A percentile compares a stretch with the other conserved stretches of the same genome.
phyloP scores from a whole-genome alignment of 2,797 vertebrate genomes.

The Delichon dasypus region DNA sequence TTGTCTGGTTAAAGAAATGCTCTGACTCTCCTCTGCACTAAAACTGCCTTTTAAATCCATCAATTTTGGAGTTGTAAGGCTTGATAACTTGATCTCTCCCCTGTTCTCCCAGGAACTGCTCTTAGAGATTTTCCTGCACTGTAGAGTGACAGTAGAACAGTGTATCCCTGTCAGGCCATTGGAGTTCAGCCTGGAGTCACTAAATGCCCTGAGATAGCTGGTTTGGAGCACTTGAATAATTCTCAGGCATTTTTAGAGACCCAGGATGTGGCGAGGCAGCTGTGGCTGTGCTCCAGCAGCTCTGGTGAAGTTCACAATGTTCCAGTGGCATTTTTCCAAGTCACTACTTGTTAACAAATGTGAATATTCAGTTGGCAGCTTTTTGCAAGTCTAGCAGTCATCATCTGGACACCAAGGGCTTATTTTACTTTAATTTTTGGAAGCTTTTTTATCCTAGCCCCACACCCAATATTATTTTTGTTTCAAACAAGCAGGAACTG shows the following conservation, averaged over 20 bases:
- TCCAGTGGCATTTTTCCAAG: slow-evolving; percentile 27
- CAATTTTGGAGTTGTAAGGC: neutral
- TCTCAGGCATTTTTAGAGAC: slow-evolving; percentile 22
- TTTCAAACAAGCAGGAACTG: neutral
- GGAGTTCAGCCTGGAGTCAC: neutral
- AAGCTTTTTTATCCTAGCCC: neutral
- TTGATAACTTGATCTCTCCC: neutral
- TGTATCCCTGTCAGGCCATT: neutral
- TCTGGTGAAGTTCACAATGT: slow-evolving; percentile 29
- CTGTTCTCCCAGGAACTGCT: neutral
- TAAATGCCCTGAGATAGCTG: neutral
- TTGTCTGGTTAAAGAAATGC: neutral
- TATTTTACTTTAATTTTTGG: neutral
- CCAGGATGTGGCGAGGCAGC: neutral
- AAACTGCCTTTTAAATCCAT: neutral
- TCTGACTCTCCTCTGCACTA: neutral
- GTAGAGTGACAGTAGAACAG: neutral
- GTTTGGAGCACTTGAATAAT: neutral
- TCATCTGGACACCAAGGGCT: neutral
- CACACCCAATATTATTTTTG: neutral
- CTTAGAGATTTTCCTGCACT: neutral
- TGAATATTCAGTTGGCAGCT: neutral
- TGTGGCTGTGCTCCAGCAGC: slow-evolving; percentile 17
- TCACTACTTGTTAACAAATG: slow-evolving; percentile 15
- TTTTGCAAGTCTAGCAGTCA: neutral